These are phyloP conservation scores for Vombatus ursinus DNA, from an alignment of 2,113 vertebrate genomes.

Conservation along the genomic window DNA sequence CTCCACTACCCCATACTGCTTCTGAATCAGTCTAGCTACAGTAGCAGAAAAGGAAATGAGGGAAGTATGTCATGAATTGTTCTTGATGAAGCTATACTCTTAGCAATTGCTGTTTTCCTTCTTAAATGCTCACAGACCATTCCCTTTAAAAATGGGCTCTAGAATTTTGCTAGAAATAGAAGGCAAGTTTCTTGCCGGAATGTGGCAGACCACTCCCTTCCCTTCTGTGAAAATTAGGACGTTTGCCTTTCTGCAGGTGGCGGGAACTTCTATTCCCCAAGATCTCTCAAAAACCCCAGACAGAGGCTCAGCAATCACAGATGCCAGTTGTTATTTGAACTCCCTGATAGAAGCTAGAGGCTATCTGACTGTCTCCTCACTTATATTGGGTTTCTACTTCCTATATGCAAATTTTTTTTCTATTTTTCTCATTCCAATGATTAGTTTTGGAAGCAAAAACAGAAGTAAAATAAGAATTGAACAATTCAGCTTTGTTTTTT, in stretches of 20 bases:
- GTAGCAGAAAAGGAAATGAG: neutral
- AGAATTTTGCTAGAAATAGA: neutral
- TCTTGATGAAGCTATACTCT: neutral
- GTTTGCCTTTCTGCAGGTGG: neutral
- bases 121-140: neutral
- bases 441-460: neutral
- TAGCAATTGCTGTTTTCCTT: neutral
- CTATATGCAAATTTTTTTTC: neutral
- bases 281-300: neutral
- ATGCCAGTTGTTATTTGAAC: neutral
- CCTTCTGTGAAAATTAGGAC: neutral
- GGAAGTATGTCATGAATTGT: neutral
- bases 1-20: neutral
- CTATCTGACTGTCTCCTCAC: neutral
- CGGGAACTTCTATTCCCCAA: neutral
- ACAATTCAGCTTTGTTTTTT: too few species aligned
- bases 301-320: neutral
- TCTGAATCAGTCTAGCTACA: neutral
- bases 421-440: neutral
- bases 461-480: too few species aligned
- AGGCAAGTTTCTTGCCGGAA: neutral
- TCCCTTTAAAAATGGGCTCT: neutral
- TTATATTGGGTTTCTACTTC: too few species aligned
- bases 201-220: neutral
- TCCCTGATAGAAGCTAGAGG: neutral